Percentiles rank a stretch among this genome's conserved stretches.
These are phyloP conservation scores for Hyaena hyaena DNA, from an alignment of 2,113 vertebrate genomes.

Conservation along the genomic window DNA sequence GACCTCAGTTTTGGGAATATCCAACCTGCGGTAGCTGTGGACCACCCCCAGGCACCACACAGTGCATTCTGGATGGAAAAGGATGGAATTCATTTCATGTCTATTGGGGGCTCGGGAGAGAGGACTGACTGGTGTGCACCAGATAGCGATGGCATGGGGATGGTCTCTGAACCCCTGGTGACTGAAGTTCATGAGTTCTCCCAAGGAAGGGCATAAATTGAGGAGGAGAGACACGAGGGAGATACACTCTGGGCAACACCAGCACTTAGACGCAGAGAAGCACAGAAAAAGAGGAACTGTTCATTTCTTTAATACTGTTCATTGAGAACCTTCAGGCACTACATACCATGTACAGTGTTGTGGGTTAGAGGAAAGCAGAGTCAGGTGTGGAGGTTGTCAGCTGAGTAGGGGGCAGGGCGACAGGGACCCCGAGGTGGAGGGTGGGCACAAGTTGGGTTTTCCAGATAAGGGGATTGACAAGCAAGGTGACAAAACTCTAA, in stretches of 20 bases:
- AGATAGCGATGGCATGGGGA: background rate
- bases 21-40: background rate
- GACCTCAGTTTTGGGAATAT: background rate
- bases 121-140: background rate
- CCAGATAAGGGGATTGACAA: background rate
- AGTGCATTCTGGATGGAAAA: background rate
- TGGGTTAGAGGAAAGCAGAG: background rate
- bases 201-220: background rate
- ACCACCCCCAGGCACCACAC: background rate
- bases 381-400: background rate
- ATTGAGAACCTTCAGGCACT: background rate
- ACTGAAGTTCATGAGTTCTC: background rate
- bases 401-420: background rate
- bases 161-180: background rate
- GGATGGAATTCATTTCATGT: background rate
- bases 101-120: background rate
- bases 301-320: background rate
- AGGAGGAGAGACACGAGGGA: background rate
- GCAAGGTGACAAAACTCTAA: background rate
- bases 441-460: background rate
- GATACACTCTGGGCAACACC: background rate
- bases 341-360: no score
- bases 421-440: background rate
- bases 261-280: background rate
- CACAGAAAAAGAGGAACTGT: background rate